These are phyloP conservation scores for Tamandua tetradactyla DNA, from an alignment of 2,797 vertebrate genomes.

Conservation along the genomic window DNA sequence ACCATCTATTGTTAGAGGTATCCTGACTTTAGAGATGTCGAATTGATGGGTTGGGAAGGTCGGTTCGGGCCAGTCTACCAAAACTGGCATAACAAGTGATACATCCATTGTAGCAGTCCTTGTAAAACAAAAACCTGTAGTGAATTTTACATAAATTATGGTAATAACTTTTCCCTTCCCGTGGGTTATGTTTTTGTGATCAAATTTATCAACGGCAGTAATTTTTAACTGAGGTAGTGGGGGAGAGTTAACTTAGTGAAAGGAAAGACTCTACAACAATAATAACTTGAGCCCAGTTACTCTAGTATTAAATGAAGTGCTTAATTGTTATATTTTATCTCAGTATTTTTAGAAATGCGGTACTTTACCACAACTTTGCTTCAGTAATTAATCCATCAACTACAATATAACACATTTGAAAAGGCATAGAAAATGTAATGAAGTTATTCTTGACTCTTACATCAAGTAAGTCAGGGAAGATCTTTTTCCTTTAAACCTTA, in stretches of 20 bases:
- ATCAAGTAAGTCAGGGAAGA: neutral
- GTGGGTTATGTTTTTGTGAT: neutral
- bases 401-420: slow-evolving; percentile 10
- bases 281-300: neutral
- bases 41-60: neutral
- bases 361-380: neutral
- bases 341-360: neutral
- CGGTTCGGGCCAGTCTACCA: neutral
- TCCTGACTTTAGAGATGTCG: neutral
- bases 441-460: neutral
- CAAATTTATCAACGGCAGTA: neutral
- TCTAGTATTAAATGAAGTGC: neutral
- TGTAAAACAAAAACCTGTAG: neutral
- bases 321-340: neutral
- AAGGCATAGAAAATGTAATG: neutral
- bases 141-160: slow-evolving; percentile 12
- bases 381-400: neutral
- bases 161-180: neutral
- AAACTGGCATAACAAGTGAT: neutral
- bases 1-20: neutral
- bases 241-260: neutral
- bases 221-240: neutral
- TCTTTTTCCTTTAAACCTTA: slow-evolving; percentile 3
- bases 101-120: neutral
- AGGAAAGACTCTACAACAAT: neutral